phyloP scores from a whole-genome alignment of 2,888 invertebrate species.

The Ligdia adustata region DNA sequence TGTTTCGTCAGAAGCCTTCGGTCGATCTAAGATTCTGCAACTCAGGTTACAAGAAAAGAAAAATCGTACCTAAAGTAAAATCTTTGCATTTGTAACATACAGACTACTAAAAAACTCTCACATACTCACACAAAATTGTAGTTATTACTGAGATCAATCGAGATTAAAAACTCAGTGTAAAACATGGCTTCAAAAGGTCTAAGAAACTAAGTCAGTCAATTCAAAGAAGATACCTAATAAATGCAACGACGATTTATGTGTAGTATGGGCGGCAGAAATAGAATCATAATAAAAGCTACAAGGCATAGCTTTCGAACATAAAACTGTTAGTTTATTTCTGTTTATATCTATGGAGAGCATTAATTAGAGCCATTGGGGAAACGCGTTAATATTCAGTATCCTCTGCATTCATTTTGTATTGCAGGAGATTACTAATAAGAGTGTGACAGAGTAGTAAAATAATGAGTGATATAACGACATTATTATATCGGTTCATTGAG shows the following conservation, averaged over 20 bases:
- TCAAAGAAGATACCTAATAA: conserved; percentile 15
- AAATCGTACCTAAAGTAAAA: no score
- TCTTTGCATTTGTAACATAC: no score
- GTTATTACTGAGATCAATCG: no score
- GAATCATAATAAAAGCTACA: conserved; percentile 28
- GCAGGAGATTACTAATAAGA: neutral
- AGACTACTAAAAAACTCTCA: no score
- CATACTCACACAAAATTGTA: no score
- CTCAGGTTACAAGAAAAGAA: no score
- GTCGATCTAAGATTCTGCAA: no score
- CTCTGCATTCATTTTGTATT: neutral
- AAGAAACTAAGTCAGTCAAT: conserved; percentile 7
- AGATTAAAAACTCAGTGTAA: no score
- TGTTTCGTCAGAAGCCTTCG: no score
- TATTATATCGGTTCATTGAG: no score
- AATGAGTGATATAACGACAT: no score
- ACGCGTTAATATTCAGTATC: conserved; percentile 6
- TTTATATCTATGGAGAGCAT: conserved; percentile 8
- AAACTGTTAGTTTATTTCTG: conserved; percentile 29
- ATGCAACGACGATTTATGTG: conserved; percentile 24
- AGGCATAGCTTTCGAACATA: conserved; percentile 24
- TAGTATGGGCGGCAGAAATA: conserved; percentile 28
- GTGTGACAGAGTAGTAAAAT: no score
- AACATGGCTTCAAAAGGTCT: neutral
- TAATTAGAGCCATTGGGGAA: conserved; percentile 12